phyloP scores from a whole-genome alignment of 2,888 invertebrate genomes.

The Limnephilus rhombicus region DNA sequence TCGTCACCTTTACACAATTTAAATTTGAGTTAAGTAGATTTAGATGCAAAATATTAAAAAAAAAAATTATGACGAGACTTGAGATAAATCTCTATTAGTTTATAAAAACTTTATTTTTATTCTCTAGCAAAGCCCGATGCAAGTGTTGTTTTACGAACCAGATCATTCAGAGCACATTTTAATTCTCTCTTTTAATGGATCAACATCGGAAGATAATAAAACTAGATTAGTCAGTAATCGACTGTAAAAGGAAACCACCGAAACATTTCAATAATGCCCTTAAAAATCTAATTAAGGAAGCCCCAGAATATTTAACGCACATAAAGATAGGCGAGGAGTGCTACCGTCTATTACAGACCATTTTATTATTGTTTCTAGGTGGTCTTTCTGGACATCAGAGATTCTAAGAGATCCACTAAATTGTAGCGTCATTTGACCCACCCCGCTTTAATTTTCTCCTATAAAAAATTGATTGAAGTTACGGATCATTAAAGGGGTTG shows the following conservation, averaged over 20 bases:
- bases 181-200: not conserved
- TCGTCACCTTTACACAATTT: not conserved
- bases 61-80: no score
- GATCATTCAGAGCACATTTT: not conserved
- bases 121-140: not conserved
- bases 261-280: constrained; percentile 46
- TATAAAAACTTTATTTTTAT: not conserved
- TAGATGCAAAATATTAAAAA: not conserved
- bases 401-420: constrained; percentile 9
- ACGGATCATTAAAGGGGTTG: constrained; percentile 62
- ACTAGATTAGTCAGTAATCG: constrained; percentile 21
- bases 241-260: constrained; percentile 25
- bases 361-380: constrained; percentile 65
- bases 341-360: constrained; percentile 61
- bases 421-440: constrained; percentile 21
- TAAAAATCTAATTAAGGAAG: constrained; percentile 48
- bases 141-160: not conserved
- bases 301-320: constrained; percentile 38
- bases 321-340: constrained; percentile 65
- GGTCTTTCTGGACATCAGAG: constrained; percentile 52
- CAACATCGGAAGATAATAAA: constrained; percentile 12
- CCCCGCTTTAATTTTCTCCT: not conserved
- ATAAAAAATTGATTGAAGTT: constrained; percentile 60
- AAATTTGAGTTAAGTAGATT: not conserved
- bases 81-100: no score